These are phyloP conservation scores for Brachionus rotundiformis DNA, from an alignment of 1,140 invertebrate species.

Conservation along the genomic window DNA sequence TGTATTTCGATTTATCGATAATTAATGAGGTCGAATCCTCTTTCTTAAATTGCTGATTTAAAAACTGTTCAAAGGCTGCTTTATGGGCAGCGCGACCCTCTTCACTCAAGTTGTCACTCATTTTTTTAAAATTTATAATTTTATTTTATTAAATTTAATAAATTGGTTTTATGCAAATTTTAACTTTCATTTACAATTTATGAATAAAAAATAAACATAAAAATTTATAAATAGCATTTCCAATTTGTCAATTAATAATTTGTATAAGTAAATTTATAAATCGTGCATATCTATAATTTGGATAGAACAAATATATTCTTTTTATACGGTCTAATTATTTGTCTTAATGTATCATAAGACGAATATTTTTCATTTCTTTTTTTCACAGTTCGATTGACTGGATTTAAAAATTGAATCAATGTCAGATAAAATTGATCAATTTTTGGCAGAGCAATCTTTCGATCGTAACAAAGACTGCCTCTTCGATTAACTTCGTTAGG, in stretches of 20 bases:
- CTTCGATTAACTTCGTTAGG: no score
- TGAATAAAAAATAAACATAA: background rate
- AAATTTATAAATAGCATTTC: background rate
- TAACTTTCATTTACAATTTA: background rate
- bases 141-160: background rate
- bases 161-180: background rate
- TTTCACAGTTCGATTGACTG: no score
- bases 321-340: no score
- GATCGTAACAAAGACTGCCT: no score
- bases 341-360: no score
- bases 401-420: no score
- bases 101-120: background rate
- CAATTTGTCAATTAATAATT: background rate
- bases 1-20: background rate
- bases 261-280: background rate
- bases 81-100: background rate
- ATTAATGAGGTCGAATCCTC: background rate
- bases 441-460: no score
- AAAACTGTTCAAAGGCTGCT: background rate
- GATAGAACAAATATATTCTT: background rate
- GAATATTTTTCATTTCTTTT: no score
- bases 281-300: background rate
- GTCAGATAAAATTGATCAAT: no score
- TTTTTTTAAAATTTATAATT: background rate
- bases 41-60: background rate